Percentiles rank a stretch among this genome's conserved stretches.
phyloP scores from a whole-genome alignment of 2,113 vertebrate species.

The Mustela lutreola region DNA sequence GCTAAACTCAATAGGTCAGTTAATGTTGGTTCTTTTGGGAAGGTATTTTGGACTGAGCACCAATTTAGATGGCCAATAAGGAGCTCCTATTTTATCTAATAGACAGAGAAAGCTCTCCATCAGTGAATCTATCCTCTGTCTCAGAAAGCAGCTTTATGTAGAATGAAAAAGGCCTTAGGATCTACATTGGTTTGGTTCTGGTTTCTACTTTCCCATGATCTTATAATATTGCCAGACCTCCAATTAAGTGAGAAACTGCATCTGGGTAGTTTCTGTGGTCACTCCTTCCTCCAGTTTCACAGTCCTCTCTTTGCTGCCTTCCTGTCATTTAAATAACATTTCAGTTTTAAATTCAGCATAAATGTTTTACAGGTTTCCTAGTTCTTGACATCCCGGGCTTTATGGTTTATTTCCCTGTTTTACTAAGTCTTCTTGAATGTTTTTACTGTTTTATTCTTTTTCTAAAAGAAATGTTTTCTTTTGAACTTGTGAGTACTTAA shows the following conservation, averaged over 20 bases:
- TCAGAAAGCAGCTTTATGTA: not conserved
- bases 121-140: not conserved
- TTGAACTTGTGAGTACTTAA: slow-evolving; percentile 37
- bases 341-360: slow-evolving; percentile 35
- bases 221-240: not conserved
- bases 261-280: not conserved
- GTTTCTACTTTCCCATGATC: slow-evolving; percentile 14
- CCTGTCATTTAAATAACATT: not conserved
- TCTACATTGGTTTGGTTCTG: not conserved
- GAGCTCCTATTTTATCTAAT: not conserved
- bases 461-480: not conserved
- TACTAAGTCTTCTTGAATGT: slow-evolving; percentile 38
- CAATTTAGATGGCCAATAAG: not conserved
- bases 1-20: not conserved
- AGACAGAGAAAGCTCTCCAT: not conserved
- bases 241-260: not conserved
- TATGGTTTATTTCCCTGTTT: slow-evolving; percentile 27
- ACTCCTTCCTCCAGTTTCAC: not conserved
- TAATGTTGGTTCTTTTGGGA: not conserved
- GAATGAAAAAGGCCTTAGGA: not conserved
- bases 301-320: not conserved
- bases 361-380: slow-evolving; percentile 1
- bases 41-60: not conserved
- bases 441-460: slow-evolving; percentile 11
- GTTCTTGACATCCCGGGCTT: not conserved